A percentile compares a stretch with the other conserved stretches of the same genome.
Conservation (phyloP, 2,113 vertebrate species). For the Megatriorchis doriae region DNA sequence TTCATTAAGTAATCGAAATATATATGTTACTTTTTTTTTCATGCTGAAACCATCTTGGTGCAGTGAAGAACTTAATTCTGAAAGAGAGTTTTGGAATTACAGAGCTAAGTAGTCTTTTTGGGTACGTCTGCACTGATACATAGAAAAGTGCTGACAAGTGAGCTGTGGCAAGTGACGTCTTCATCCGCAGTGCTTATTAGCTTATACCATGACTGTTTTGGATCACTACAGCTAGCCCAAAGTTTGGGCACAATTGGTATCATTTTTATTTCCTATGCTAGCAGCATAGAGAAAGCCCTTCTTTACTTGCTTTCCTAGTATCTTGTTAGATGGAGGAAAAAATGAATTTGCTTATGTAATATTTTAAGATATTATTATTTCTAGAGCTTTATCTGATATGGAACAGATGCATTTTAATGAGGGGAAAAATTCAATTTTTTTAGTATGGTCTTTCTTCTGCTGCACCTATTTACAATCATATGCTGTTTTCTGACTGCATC, state of each 20-base stretch:
- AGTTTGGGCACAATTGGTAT: neutral
- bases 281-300: neutral
- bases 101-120: neutral
- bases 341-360: neutral
- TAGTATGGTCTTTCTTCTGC: neutral
- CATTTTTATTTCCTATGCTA: neutral
- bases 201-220: neutral
- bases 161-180: neutral
- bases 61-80: neutral
- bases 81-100: neutral
- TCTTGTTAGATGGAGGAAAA: neutral
- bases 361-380: neutral
- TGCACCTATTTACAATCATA: neutral
- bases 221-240: neutral
- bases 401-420: neutral
- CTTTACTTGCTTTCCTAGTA: neutral
- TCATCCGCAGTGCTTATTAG: neutral
- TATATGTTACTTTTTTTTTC: neutral
- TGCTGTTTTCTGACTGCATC: neutral
- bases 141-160: neutral
- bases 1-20: neutral
- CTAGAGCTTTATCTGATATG: neutral
- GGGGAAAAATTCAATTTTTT: neutral
- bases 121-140: neutral
- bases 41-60: neutral